These are phyloP conservation scores for Drosophila punjabiensis DNA, from an alignment of 1,140 invertebrate genomes.

Conservation along the genomic window DNA sequence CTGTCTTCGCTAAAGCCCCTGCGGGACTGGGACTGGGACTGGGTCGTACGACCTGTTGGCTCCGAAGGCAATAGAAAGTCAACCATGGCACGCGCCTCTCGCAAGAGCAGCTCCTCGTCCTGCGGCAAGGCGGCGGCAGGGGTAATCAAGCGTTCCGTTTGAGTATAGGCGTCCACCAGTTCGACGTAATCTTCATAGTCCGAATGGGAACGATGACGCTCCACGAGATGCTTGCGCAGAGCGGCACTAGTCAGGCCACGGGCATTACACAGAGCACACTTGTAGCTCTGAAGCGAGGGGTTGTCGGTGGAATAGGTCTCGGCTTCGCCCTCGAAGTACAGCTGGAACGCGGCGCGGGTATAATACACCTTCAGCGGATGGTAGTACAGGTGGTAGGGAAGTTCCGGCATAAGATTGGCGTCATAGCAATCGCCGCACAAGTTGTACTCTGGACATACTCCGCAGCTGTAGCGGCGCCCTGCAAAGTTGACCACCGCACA, in stretches of 20 bases:
- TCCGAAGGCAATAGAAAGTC: not conserved
- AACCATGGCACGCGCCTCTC: not conserved
- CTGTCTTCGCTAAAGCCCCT: not conserved
- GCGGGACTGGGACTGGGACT: not conserved
- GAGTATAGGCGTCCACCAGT: conserved; percentile 15
- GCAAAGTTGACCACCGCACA: conserved; percentile 15
- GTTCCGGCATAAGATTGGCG: not conserved
- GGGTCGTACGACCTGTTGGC: too few relatives aligned
- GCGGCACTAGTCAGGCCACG: conserved; percentile 11
- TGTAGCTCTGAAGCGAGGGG: conserved; percentile 51
- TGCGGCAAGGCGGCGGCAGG: too few relatives aligned
- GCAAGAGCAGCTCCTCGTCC: not conserved
- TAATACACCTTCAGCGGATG: conserved; percentile 50
- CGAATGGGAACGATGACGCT: conserved; percentile 19
- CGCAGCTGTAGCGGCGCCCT: conserved; percentile 58
- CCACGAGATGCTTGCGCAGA: conserved; percentile 25
- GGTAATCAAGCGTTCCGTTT: not conserved
- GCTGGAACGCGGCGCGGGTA: conserved; percentile 27
- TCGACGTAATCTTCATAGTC: conserved; percentile 34
- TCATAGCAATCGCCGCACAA: conserved; percentile 52
- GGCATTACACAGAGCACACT: conserved; percentile 39
- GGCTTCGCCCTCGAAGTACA: conserved; percentile 36
- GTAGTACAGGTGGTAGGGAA: conserved; percentile 36
- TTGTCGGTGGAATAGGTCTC: conserved; percentile 11
- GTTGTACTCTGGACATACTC: conserved; percentile 41